Base-by-base conservation (phyloP, 2,888 invertebrate genomes). In the Leptothorax acervorum region DNA sequence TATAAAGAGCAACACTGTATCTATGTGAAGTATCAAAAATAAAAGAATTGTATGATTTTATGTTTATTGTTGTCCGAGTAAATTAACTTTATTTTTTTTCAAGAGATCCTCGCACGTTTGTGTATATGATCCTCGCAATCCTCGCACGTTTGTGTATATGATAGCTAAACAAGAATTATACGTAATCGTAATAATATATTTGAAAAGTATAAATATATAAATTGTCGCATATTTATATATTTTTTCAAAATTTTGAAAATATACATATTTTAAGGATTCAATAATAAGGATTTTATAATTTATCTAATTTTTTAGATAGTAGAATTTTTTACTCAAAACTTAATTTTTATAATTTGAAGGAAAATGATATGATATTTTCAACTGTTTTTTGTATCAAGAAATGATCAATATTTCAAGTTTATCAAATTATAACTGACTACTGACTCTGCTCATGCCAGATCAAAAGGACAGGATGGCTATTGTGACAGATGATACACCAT, bases 401-500 rank as follows among this genome's bases (percentile, higher is more conserved):
- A 35, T n/a, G 12, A 48, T 48, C 1, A 15, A 35, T 35, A 35
- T 35, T 31, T 11, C 1, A 48, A 35, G 1, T 62, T 75, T 3
- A 48, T 48, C 15, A 48, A n/a, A 23, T 12, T 87, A 83, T 87
- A 85, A 87, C 81, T 85, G 84, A 85, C 84, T 84, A 76, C 63
- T 85, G 86, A 71, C 53, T 75, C 63, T 82, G 79, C 83, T 73
- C 42, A 28, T 48, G 70, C 0, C 15, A 51, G 51, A 39, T 18
- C 11, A 51, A 39, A 76, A 81, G 66, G 66, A 51, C 45, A 81
- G 63, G 60, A 83, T 73, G 73, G 63, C 70, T 76, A 60, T 66
- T 70, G 63, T 71, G 71, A 86, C 87, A 84, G 82, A 85, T 86
- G 83, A 87, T 82, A 83, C 35, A 4, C 11, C 76, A 83, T 82